Base-by-base conservation (phyloP, 2,113 vertebrate species). In the Heterocephalus glaber region DNA sequence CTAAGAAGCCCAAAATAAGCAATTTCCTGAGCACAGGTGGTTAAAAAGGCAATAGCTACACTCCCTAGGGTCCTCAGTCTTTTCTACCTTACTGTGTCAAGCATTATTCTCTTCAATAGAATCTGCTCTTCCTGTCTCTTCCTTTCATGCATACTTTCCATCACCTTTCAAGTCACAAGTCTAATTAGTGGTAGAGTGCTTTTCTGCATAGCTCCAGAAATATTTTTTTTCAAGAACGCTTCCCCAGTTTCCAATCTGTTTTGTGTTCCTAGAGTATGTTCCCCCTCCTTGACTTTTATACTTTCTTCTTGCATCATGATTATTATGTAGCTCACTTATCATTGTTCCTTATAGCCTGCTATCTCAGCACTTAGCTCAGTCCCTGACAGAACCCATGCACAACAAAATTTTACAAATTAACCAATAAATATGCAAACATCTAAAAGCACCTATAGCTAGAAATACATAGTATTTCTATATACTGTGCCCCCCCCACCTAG, bases 391-490 rank as follows among this genome's bases (percentile, higher is more conserved):
- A 87, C n/a, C 41, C 17, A 41, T 38, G 54, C 2, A 28, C n/a
- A 61, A 41, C 38, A 92, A n/a, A 61, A 81, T 66, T 61, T 89
- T 58, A 94, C 60, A 49, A 74, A 81, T 96, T 83, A 63, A 89
- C 56, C 88, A 72, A 47, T 24, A 88, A 85, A 77, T 80, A 66
- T 66, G 5, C 1, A 87, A n/a, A 44, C 56, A 20, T 86, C 26
- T 63, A 79, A 92, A 94, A 35, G 14, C 7, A 56, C 49, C 3
- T 77, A 19, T 49, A 58, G 9, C 68, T 89, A 89, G 92, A 88
- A 80, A 38, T 12, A 58, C 7, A 20, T 61, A 70, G 33, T 56
- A 35, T 6, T 30, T 83, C 4, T 96, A 3, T 61, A 4, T 10
- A 33, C 1, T 26, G 41, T 30, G 61, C 77, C 44, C 30, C 24